Percentiles rank a stretch among this genome's conserved stretches.
These are phyloP conservation scores for Callyntrura guangdongensis DNA, from an alignment of 2,888 invertebrate genomes.

Conservation along the genomic window DNA sequence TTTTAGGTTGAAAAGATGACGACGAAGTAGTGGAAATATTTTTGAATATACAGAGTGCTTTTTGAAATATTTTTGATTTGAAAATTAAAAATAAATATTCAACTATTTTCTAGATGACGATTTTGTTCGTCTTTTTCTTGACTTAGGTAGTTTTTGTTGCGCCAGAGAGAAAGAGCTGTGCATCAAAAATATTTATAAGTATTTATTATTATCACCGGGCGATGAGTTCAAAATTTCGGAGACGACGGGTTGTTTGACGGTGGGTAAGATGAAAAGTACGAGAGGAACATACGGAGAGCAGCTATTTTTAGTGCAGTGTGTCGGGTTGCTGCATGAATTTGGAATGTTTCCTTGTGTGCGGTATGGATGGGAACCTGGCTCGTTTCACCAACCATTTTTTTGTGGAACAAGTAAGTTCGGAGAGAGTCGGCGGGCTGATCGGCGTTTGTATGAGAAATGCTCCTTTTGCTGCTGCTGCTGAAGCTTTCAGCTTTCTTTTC, in stretches of 20 bases:
- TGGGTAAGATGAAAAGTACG: slow-evolving; percentile 79
- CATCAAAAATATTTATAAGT: slow-evolving; percentile 60
- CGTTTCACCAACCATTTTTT: slow-evolving; percentile 82
- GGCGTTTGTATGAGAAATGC: slow-evolving; percentile 27
- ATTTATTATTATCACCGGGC: slow-evolving; percentile 78
- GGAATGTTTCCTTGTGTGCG: slow-evolving; percentile 82
- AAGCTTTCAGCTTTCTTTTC: not conserved
- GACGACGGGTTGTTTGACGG: slow-evolving; percentile 78
- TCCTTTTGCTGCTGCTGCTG: slow-evolving; percentile 14
- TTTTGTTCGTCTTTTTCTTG: slow-evolving; percentile 2
- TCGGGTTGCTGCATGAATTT: slow-evolving; percentile 83
- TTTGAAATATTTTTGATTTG: slow-evolving; percentile 24
- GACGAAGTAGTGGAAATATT: not conserved
- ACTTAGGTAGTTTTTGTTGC: slow-evolving; percentile 17
- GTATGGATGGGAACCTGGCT: slow-evolving; percentile 83
- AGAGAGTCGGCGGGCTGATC: slow-evolving; percentile 67
- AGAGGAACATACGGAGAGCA: slow-evolving; percentile 82
- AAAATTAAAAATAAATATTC: slow-evolving; percentile 35
- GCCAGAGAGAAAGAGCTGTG: slow-evolving; percentile 31
- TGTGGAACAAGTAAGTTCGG: slow-evolving; percentile 83
- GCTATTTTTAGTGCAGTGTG: slow-evolving; percentile 85
- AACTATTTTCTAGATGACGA: slow-evolving; percentile 29
- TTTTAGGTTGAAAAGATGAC: not conserved
- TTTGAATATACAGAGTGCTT: slow-evolving; percentile 10
- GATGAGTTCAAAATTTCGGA: slow-evolving; percentile 80